phyloP scores from a whole-genome alignment of 2,888 invertebrate genomes.

The Frankliniella intonsa region DNA sequence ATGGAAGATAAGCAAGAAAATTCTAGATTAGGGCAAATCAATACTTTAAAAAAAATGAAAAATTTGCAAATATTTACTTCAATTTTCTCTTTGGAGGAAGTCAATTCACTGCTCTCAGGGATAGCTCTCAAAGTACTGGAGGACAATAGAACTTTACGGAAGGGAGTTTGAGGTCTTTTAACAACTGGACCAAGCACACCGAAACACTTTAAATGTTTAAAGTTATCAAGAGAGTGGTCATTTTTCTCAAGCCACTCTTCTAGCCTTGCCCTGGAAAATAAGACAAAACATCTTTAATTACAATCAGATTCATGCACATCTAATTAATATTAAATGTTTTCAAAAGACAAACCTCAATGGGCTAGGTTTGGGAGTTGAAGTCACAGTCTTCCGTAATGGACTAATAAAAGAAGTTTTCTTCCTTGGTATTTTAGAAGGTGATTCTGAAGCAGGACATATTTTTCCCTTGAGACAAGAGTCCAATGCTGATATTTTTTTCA shows the following conservation, averaged over 20 bases:
- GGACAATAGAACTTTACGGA: background rate
- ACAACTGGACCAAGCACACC: background rate
- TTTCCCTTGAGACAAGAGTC: background rate
- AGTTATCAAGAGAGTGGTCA: background rate
- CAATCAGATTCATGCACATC: background rate
- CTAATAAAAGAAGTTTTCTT: background rate
- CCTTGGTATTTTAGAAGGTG: background rate
- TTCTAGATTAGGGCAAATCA: no score
- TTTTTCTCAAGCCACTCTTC: background rate
- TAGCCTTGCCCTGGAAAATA: background rate
- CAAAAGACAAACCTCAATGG: background rate
- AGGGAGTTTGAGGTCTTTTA: conserved; percentile 3
- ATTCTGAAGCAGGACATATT: background rate
- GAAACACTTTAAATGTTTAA: background rate
- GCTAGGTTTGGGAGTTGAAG: background rate
- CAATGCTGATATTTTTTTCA: no score
- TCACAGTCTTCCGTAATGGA: background rate
- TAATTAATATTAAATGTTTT: background rate
- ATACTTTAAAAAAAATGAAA: no score
- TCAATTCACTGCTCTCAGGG: background rate
- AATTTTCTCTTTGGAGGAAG: background rate
- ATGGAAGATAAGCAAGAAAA: background rate
- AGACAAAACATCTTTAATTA: background rate
- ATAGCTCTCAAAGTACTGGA: background rate
- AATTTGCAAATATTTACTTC: no score